Conservation (phyloP, 2,113 vertebrate genomes). For the Misgurnus mizolepis region DNA sequence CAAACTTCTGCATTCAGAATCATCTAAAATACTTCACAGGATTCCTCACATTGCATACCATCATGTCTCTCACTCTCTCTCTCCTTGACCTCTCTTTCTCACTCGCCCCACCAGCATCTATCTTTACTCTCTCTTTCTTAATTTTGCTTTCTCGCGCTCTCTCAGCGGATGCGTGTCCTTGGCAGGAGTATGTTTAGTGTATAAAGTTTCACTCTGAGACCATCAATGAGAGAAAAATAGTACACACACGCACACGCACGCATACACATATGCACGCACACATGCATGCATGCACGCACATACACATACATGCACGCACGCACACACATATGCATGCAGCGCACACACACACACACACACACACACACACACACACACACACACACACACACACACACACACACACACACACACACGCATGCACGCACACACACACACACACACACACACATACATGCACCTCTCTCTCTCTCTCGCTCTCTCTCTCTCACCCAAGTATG, state of each 20-base stretch:
- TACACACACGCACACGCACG: not conserved
- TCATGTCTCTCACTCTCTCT: not conserved
- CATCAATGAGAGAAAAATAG: constrained; percentile 26
- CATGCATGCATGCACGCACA: not conserved
- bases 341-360: no score
- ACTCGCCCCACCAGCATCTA: not conserved
- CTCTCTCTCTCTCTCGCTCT: no score
- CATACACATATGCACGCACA: not conserved
- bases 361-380: not conserved
- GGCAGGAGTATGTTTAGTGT: constrained; percentile 11
- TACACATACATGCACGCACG: no score
- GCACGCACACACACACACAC: no score
- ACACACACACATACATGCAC: no score
- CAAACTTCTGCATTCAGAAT: constrained; percentile 11
- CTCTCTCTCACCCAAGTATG: not conserved
- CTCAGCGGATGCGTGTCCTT: constrained; percentile 14
- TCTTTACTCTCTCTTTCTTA: constrained; percentile 16
- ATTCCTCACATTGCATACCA: constrained; percentile 21
- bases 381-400: no score
- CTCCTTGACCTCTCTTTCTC: constrained; percentile 9
- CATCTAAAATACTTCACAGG: constrained; percentile 27
- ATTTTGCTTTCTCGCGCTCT: not conserved
- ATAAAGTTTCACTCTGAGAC: constrained; percentile 26
- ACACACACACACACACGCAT: no score
- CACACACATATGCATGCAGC: no score